Percentiles rank a stretch among this genome's conserved stretches.
Conservation (phyloP, 2,797 vertebrate genomes). For the Acanthiza pusilla region DNA sequence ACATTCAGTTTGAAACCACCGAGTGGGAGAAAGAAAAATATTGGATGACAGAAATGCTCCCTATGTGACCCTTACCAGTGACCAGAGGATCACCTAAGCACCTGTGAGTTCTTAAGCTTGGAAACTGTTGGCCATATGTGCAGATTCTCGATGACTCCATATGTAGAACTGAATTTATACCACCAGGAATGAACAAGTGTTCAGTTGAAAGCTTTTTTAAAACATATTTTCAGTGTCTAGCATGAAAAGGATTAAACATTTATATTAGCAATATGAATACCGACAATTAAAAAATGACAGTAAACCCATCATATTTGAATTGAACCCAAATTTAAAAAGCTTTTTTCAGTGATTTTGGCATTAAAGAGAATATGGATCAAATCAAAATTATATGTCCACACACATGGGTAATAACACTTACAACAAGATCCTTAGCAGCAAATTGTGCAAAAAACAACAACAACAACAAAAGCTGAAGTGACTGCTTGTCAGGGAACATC, state of each 20-base stretch:
- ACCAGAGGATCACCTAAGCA: background rate
- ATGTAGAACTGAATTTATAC: background rate
- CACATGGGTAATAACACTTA: slow-evolving; percentile 51
- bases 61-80: background rate
- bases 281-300: slow-evolving; percentile 61
- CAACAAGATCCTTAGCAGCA: slow-evolving; percentile 57
- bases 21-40: background rate
- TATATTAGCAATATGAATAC: slow-evolving; percentile 7
- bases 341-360: slow-evolving; percentile 52
- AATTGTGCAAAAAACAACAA: slow-evolving; percentile 18
- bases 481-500: slow-evolving; percentile 62
- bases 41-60: background rate
- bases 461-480: slow-evolving; percentile 18
- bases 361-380: slow-evolving; percentile 56
- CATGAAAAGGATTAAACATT: slow-evolving; percentile 39
- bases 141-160: background rate
- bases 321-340: slow-evolving; percentile 55
- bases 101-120: background rate
- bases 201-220: background rate
- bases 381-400: slow-evolving; percentile 47
- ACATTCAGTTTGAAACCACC: background rate
- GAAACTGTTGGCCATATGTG: background rate
- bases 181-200: background rate
- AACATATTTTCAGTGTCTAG: slow-evolving; percentile 22
- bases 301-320: slow-evolving; percentile 58